A percentile compares a stretch with the other conserved stretches of the same genome.
Evolutionary conservation across 2,888 invertebrate species (phyloP).

Genomic region (Drosophila villosipedis): DNA sequence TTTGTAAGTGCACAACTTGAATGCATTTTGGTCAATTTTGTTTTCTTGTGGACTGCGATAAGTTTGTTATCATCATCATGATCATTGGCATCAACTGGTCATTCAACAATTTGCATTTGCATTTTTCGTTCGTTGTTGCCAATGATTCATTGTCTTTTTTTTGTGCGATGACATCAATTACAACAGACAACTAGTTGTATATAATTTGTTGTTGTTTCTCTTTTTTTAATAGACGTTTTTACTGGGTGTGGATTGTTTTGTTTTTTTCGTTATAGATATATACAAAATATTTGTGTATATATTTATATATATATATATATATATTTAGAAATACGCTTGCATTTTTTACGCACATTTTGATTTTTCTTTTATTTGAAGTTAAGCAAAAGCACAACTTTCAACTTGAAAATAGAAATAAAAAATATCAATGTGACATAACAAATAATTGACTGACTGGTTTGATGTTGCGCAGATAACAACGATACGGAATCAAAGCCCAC

Average conservation of each 20-base stretch:
- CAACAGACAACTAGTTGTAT: constrained; percentile 6
- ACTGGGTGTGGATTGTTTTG: constrained; percentile 31
- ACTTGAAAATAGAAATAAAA: background rate
- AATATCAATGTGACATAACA: background rate
- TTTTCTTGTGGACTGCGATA: constrained; percentile 8
- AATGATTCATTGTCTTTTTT: constrained; percentile 46
- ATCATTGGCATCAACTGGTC: constrained; percentile 16
- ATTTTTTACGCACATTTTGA: constrained; percentile 47
- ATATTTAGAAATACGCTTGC: constrained; percentile 17
- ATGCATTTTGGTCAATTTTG: background rate
- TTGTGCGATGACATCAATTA: constrained; percentile 44
- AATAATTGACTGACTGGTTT: background rate
- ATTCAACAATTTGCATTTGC: constrained; percentile 20
- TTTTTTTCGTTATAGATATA: constrained; percentile 8
- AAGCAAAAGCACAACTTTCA: constrained; percentile 18
- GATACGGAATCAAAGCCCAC: constrained; percentile 86
- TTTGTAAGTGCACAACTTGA: constrained; percentile 22
- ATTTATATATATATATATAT: no score
- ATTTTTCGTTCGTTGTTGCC: constrained; percentile 15
- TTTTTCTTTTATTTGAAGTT: constrained; percentile 5
- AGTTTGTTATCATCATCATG: background rate
- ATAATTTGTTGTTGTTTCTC: constrained; percentile 1
- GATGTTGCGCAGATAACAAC: constrained; percentile 75
- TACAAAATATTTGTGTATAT: background rate
- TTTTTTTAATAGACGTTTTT: constrained; percentile 8